These are phyloP conservation scores for Graptemys geographica DNA, from an alignment of 2,797 vertebrate species.

Conservation along the genomic window DNA sequence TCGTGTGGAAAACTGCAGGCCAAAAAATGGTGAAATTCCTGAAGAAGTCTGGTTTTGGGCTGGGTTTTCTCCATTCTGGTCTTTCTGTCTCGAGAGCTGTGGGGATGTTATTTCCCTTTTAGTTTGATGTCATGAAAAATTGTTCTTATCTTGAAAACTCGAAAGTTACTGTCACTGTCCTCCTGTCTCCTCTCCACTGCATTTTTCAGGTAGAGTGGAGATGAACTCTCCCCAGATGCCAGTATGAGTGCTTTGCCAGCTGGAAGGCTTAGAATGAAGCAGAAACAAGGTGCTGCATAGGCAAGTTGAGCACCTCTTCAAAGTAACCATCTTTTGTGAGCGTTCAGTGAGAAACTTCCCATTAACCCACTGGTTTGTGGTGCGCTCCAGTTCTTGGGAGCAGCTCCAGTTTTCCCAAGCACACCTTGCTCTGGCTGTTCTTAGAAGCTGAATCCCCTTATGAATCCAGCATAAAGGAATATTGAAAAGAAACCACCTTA, in stretches of 20 bases:
- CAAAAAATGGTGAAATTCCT: neutral
- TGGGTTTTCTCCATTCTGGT: neutral
- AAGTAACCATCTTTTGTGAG: neutral
- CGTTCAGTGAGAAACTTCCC: neutral
- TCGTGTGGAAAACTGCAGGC: fast-evolving
- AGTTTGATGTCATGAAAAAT: neutral
- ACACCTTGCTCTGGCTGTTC: neutral
- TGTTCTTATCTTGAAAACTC: neutral
- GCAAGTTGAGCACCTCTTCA: neutral
- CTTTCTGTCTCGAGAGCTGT: neutral
- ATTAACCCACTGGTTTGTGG: neutral
- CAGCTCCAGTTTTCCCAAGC: neutral
- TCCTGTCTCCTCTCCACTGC: neutral
- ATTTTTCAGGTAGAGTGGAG: too few species aligned
- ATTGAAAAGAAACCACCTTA: neutral
- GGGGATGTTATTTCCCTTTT: neutral
- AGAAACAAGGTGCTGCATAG: neutral
- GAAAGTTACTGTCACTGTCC: too few species aligned
- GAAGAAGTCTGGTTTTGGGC: neutral
- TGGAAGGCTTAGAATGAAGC: neutral
- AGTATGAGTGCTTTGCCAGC: neutral
- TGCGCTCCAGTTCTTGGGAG: neutral
- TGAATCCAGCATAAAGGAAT: neutral
- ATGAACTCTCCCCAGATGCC: neutral
- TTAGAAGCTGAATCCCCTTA: neutral